phyloP scores from a whole-genome alignment of 2,797 vertebrate genomes.

The Amblyraja radiata region DNA sequence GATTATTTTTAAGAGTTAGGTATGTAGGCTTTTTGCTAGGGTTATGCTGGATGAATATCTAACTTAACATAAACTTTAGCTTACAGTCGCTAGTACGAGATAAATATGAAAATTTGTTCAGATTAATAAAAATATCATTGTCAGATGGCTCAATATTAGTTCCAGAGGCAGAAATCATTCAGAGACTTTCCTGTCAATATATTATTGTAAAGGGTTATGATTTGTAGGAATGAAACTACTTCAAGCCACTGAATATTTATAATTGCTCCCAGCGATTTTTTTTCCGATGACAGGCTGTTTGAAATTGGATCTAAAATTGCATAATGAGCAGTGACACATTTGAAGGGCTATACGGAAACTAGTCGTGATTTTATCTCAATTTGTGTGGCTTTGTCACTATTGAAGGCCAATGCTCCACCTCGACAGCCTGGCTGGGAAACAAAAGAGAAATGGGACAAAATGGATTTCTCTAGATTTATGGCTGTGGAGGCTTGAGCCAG shows the following conservation, averaged over 20 bases:
- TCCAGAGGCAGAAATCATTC: background rate
- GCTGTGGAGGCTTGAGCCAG: background rate
- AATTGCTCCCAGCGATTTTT: background rate
- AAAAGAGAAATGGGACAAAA: background rate
- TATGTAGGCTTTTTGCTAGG: background rate
- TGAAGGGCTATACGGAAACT: background rate
- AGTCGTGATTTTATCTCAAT: slow-evolving; percentile 15
- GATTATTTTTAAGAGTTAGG: background rate
- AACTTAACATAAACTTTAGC: slow-evolving; percentile 11
- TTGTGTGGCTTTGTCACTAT: background rate
- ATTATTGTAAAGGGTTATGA: slow-evolving; percentile 16
- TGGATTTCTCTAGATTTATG: background rate
- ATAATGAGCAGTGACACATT: background rate
- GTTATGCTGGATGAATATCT: background rate
- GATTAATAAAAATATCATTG: background rate
- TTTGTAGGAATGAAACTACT: background rate
- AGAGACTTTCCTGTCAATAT: background rate
- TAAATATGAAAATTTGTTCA: background rate
- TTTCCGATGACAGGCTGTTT: background rate
- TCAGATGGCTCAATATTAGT: background rate
- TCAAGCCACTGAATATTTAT: slow-evolving; percentile 18
- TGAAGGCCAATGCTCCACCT: background rate
- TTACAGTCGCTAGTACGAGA: background rate
- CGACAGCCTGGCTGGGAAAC: background rate
- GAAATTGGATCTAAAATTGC: slow-evolving; percentile 27